Evolutionary conservation across 2,888 invertebrate genomes (phyloP).

Genomic region (Candidula unifasciata): DNA sequence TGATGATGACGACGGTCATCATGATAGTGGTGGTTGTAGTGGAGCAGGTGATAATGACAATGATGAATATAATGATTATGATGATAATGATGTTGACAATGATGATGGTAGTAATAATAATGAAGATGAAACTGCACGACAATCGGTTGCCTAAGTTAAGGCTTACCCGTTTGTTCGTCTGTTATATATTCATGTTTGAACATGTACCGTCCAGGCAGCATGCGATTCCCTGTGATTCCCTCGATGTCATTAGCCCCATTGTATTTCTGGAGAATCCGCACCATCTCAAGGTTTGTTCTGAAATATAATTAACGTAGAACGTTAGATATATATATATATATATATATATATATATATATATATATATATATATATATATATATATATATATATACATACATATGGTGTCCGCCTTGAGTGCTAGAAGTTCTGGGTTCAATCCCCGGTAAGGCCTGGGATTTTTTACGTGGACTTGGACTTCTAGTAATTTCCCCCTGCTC

Average conservation of each 20-base stretch:
- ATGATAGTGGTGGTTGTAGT: too few species aligned
- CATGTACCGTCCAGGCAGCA: constrained; percentile 57
- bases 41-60: too few species aligned
- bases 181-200: constrained; percentile 50
- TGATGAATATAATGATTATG: background rate
- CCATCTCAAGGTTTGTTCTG: constrained; percentile 75
- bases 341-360: background rate
- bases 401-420: too few species aligned
- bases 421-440: too few species aligned
- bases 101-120: too few species aligned
- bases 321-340: background rate
- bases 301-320: background rate
- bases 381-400: background rate
- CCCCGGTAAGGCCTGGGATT: too few species aligned
- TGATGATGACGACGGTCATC: too few species aligned
- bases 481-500: too few species aligned
- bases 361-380: background rate
- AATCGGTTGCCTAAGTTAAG: background rate
- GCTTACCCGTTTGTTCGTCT: constrained; percentile 40
- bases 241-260: constrained; percentile 77
- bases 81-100: too few species aligned
- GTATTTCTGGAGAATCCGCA: constrained; percentile 74
- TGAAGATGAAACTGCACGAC: too few species aligned
- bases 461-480: too few species aligned
- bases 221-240: constrained; percentile 68